Evolutionary conservation across 2,888 invertebrate genomes (phyloP).

Genomic region (Arenicola marina): DNA sequence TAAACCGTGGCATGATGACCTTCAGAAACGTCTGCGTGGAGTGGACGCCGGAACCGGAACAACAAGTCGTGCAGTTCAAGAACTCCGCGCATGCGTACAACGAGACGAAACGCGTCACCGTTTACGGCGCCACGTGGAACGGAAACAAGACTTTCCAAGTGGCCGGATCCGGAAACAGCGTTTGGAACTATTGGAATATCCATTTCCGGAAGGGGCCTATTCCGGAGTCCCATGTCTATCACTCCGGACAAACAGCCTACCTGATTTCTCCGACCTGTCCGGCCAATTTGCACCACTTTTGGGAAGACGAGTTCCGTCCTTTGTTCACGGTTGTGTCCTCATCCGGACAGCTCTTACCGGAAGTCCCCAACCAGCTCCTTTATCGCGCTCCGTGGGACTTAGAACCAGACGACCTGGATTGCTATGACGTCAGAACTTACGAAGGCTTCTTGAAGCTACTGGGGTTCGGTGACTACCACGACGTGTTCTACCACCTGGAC

Average conservation of each 20-base stretch:
- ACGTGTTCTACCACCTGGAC: conserved; percentile 17
- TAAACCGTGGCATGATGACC: conserved; percentile 25
- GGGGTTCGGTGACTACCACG: conserved; percentile 8
- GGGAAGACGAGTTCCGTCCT: conserved; percentile 24
- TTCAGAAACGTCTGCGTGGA: conserved; percentile 28
- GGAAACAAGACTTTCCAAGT: conserved; percentile 7
- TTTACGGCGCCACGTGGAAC: conserved; percentile 19
- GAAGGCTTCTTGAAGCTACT: conserved; percentile 13
- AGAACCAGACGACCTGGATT: conserved; percentile 1
- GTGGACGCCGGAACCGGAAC: not conserved
- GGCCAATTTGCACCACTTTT: conserved; percentile 27
- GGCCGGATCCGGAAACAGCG: conserved; percentile 16
- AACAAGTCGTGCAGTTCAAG: not conserved
- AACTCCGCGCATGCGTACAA: conserved; percentile 3
- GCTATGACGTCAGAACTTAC: conserved; percentile 13
- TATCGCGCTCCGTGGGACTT: conserved; percentile 15
- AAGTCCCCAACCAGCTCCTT: conserved; percentile 11
- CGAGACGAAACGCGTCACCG: conserved; percentile 22
- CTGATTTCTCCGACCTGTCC: conserved; percentile 18
- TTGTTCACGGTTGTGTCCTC: conserved; percentile 13
- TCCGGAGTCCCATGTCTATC: conserved; percentile 10
- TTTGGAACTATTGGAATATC: conserved; percentile 19
- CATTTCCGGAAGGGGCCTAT: conserved; percentile 10
- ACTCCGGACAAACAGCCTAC: conserved; percentile 10
- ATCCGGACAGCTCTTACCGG: conserved; percentile 10